Base-by-base conservation (phyloP, 2,888 invertebrate species). In the Schrankia costaestrigalis region DNA sequence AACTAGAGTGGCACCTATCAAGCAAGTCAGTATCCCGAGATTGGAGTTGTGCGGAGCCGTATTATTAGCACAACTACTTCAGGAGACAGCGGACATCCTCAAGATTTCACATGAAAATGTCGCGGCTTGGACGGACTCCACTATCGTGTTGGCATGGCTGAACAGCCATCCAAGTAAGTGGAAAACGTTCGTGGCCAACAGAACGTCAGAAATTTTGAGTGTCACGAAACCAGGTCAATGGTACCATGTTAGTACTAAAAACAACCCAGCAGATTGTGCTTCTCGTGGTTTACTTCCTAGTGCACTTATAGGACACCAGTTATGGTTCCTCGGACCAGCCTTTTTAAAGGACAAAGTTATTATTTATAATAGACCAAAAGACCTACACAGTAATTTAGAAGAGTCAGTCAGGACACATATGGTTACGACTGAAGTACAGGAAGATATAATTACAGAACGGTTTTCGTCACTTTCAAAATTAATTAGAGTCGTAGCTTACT, bases 1-100 rank as follows among this genome's bases (percentile, higher is more conserved):
- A 27, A 39, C 39, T 1, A 17, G 27, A 12, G 39, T 39, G 1
- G 39, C 39, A 1, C 39, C 39, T 2, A 24, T 39, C 3, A 28
- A 39, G 10, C 30, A 39, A 9, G 11, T 39, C 30, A 19, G 23
- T 14, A 17, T 27, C 2, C 15, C 27, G 3, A n/a, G 27, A 6
- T n/a, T 27, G 5, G 17, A 19, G n/a, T n/a, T 28, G 6, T 28
- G 28, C n/a, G 29, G 28, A 8, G 29, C 35, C 2, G 35, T 35
- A 5, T 10, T 35, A 2, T n/a, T 29, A 9, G 18, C 28, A 11
- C 23, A 25, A 4, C 15, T 35, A 2, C n/a, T 35, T 1, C 12
- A 12, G 1, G 35, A 35, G 12, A 19, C 29, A 11, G 6, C 28
- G 6, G 11, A 21, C 7, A 21, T 28, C 1, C 3, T 28, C 11